Conservation (phyloP, 2,888 invertebrate species). For the Parasteatoda lunata region DNA sequence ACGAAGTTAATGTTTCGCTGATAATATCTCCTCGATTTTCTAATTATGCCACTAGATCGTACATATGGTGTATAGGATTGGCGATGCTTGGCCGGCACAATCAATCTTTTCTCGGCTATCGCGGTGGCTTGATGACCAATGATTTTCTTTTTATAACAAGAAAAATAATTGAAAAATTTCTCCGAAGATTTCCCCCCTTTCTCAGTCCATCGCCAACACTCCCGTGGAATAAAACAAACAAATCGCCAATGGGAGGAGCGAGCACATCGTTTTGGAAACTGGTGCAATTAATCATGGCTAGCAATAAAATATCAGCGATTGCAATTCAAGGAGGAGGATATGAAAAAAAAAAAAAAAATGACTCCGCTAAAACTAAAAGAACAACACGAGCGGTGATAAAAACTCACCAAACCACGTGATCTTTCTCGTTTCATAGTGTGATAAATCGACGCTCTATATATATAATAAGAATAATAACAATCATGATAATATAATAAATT, state of each 20-base stretch:
- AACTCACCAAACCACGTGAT: conserved; percentile 41
- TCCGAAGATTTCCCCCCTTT: neutral
- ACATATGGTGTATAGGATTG: neutral
- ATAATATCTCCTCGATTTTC: conserved; percentile 3
- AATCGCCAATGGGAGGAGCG: neutral
- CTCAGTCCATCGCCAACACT: neutral
- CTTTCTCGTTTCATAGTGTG: conserved; percentile 52
- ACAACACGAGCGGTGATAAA: conserved; percentile 49
- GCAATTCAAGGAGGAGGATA: conserved; percentile 1
- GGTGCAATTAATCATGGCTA: neutral
- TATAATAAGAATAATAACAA: conserved; percentile 65
- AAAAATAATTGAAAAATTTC: conserved; percentile 5
- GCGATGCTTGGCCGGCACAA: neutral
- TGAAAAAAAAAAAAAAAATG: neutral
- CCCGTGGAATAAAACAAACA: neutral
- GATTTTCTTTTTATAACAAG: conserved; percentile 5
- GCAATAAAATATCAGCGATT: neutral
- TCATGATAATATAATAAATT: conserved; percentile 66
- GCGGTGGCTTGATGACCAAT: neutral
- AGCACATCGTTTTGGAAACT: neutral
- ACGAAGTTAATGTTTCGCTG: neutral
- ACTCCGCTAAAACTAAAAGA: neutral
- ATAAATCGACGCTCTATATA: conserved; percentile 58
- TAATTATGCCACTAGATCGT: neutral
- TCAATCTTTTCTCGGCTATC: neutral